Conservation (phyloP, 2,888 invertebrate genomes). For the Alentia gelatinosa region DNA sequence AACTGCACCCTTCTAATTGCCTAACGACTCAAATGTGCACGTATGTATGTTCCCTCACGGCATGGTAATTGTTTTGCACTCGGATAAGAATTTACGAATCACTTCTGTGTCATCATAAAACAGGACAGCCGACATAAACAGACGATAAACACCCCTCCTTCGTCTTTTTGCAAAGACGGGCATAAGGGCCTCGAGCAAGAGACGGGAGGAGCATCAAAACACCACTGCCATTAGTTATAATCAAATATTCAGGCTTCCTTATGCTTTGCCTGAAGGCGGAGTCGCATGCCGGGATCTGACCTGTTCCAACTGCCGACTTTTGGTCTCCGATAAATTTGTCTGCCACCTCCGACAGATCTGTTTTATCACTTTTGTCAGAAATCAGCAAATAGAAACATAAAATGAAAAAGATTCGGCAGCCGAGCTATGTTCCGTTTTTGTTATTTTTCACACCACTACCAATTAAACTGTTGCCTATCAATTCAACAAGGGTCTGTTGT, state of each 20-base stretch:
- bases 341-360: no score
- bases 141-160: not conserved
- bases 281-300: not conserved
- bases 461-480: no score
- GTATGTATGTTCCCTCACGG: not conserved
- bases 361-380: no score
- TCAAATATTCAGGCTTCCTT: conserved; percentile 42
- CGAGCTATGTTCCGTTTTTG: no score
- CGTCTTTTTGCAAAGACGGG: conserved; percentile 26
- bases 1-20: not conserved
- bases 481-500: no score
- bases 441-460: no score
- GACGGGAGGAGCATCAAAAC: not conserved
- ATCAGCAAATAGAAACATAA: no score
- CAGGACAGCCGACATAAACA: not conserved
- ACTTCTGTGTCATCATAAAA: conserved; percentile 28
- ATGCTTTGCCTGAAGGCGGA: not conserved
- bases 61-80: not conserved
- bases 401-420: no score
- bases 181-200: not conserved
- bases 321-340: no score
- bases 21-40: not conserved
- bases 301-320: no score
- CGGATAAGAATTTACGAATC: not conserved
- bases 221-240: conserved; percentile 24